Conservation (phyloP, 2,888 invertebrate genomes). For the Syritta pipiens region DNA sequence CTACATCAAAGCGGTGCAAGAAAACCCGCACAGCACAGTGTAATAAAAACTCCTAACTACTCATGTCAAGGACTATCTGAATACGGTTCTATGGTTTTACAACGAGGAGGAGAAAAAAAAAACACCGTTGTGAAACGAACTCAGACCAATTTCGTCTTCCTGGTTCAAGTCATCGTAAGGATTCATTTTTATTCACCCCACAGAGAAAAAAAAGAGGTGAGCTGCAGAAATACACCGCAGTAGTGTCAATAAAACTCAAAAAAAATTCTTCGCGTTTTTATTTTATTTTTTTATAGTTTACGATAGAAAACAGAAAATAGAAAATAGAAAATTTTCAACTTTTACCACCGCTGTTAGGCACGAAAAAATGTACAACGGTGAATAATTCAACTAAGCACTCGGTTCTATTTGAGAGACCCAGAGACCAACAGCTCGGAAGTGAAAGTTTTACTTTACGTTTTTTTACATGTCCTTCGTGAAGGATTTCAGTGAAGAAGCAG, state of each 20-base stretch:
- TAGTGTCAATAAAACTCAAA: conserved; percentile 10
- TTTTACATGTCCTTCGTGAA: background rate
- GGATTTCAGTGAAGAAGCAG: conserved; percentile 5
- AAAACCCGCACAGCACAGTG: background rate
- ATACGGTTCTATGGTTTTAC: background rate
- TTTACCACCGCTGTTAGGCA: too few relatives aligned
- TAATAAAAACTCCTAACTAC: conserved; percentile 2
- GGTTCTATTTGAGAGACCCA: background rate
- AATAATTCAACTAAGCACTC: conserved; percentile 24
- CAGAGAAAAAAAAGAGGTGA: too few relatives aligned
- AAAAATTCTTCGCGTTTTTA: too few relatives aligned
- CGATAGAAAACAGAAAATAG: too few relatives aligned
- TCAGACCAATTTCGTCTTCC: background rate
- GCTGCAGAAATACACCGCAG: background rate
- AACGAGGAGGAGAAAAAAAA: too few relatives aligned
- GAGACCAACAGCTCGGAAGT: conserved; percentile 5
- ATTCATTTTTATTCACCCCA: background rate
- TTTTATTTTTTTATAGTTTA: too few relatives aligned
- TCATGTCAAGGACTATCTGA: conserved; percentile 4
- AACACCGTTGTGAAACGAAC: too few relatives aligned
- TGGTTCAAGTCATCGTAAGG: background rate
- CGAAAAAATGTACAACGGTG: too few relatives aligned
- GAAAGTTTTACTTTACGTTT: conserved; percentile 5
- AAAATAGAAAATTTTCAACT: too few relatives aligned
- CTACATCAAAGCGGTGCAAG: background rate